Conservation (phyloP, 2,797 vertebrate genomes). For the Fratercula arctica region DNA sequence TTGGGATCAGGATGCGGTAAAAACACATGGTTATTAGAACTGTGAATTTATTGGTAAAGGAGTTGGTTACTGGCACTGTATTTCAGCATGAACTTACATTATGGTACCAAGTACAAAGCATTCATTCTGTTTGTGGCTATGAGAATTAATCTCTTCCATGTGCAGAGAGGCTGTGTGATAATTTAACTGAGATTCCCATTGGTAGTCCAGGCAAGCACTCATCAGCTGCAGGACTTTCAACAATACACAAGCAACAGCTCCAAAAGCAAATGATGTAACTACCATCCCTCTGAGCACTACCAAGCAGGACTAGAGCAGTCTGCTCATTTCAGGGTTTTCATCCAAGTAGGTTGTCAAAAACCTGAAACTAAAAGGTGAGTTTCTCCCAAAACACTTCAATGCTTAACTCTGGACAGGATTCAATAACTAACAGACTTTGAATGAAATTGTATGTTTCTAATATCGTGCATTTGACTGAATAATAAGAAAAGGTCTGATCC, state of each 20-base stretch:
- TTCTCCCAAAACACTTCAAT: not conserved
- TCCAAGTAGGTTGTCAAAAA: not conserved
- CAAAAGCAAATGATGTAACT: constrained; percentile 5
- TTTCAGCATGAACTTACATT: constrained; percentile 58
- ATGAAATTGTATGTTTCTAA: constrained; percentile 1
- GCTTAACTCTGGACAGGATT: constrained; percentile 3
- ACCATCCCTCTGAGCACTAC: not conserved
- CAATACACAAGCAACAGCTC: not conserved
- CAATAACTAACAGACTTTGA: constrained; percentile 39
- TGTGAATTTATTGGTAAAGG: constrained; percentile 61
- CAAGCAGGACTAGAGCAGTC: not conserved
- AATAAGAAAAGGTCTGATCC: constrained; percentile 35
- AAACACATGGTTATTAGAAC: constrained; percentile 34
- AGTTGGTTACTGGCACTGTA: constrained; percentile 40
- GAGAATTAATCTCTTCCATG: constrained; percentile 76
- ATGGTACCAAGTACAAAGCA: constrained; percentile 59
- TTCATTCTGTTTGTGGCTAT: constrained; percentile 60
- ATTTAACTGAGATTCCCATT: constrained; percentile 42
- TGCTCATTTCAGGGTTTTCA: not conserved
- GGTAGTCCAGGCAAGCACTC: constrained; percentile 36
- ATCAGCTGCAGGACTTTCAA: constrained; percentile 46
- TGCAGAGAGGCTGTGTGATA: constrained; percentile 60
- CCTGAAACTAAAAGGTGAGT: constrained; percentile 16
- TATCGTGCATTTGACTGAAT: not conserved
- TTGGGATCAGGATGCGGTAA: constrained; percentile 27